phyloP scores from a whole-genome alignment of 2,797 vertebrate genomes.

The Emydoidea blandingii region DNA sequence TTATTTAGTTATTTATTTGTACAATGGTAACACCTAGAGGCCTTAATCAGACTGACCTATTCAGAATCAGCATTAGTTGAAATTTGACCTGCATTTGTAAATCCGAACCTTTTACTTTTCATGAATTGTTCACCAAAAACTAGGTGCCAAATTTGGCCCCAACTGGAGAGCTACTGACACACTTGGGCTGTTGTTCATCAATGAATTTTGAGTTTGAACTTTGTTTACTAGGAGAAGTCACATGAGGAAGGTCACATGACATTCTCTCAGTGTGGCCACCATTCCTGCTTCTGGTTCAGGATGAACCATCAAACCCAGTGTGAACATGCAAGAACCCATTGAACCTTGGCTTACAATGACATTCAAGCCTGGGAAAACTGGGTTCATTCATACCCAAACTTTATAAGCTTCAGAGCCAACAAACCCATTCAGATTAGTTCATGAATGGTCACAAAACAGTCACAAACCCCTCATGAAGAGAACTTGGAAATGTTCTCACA shows the following conservation, averaged over 20 bases:
- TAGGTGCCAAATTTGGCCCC: too few species aligned
- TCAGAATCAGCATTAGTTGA: not conserved
- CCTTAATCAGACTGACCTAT: not conserved
- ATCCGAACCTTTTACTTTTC: not conserved
- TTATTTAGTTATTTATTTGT: too few species aligned
- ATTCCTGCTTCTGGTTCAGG: too few species aligned
- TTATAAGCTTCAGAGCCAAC: not conserved
- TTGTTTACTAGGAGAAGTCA: too few species aligned
- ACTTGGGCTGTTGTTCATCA: not conserved
- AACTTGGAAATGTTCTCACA: not conserved
- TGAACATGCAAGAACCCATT: not conserved
- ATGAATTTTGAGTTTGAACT: not conserved
- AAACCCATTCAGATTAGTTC: not conserved
- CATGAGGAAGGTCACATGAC: too few species aligned
- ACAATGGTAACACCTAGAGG: not conserved
- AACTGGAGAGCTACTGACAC: not conserved
- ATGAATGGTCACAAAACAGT: too few species aligned
- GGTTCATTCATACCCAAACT: fast-evolving
- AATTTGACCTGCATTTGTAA: not conserved
- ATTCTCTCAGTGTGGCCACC: too few species aligned
- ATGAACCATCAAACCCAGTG: not conserved
- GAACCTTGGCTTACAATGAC: not conserved
- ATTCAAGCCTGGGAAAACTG: fast-evolving
- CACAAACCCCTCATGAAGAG: not conserved
- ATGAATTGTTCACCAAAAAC: too few species aligned